These are phyloP conservation scores for Periplaneta americana DNA, from an alignment of 1,140 invertebrate genomes.

Conservation along the genomic window DNA sequence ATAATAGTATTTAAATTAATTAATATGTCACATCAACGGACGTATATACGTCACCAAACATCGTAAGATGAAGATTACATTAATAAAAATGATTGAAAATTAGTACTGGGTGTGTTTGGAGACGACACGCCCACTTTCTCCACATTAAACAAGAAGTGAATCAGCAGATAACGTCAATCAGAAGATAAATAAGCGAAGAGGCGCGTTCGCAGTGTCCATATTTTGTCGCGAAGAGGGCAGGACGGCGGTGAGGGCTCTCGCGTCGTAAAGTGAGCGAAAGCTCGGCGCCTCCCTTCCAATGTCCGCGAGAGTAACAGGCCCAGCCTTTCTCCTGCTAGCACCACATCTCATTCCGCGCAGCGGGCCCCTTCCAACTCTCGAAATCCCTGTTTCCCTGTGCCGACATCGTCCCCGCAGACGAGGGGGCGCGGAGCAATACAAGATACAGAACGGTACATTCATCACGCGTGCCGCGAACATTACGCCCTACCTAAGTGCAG, in stretches of 20 bases:
- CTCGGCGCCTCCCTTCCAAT: conserved; percentile 25
- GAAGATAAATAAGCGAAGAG: neutral
- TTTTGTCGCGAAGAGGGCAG: neutral
- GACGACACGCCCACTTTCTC: too few species aligned
- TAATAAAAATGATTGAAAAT: too few species aligned
- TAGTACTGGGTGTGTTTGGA: too few species aligned
- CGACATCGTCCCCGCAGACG: neutral
- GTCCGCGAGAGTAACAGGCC: conserved; percentile 21
- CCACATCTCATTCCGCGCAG: neutral
- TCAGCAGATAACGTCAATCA: neutral
- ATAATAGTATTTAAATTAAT: too few species aligned
- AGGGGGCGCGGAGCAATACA: neutral
- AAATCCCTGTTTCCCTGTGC: conserved; percentile 1
- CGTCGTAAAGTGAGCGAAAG: neutral
- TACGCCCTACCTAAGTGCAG: neutral
- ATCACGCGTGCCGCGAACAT: neutral
- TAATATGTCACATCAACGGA: too few species aligned
- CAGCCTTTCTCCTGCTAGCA: conserved; percentile 17
- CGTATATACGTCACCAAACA: too few species aligned
- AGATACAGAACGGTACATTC: neutral
- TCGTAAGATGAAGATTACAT: too few species aligned
- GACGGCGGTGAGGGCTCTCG: neutral
- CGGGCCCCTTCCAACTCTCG: conserved; percentile 1
- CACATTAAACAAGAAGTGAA: neutral
- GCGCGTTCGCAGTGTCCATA: neutral